Evolutionary conservation across 2,888 invertebrate genomes (phyloP).

Genomic region (Plagodis pulveraria): DNA sequence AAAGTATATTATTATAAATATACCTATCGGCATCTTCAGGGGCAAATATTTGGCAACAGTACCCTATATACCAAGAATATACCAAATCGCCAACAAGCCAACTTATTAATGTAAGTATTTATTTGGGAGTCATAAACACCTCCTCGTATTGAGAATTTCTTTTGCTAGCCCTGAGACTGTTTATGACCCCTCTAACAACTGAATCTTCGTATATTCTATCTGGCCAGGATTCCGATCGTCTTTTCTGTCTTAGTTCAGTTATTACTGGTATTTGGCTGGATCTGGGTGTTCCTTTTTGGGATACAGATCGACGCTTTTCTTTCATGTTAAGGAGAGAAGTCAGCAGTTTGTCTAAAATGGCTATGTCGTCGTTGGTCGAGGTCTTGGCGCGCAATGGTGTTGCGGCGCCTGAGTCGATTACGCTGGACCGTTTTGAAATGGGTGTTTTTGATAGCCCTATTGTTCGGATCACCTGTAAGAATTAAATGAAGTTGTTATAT

Average conservation of each 20-base stretch:
- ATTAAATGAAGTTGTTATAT: not conserved
- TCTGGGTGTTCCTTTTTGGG: slow-evolving; percentile 68
- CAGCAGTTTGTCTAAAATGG: slow-evolving; percentile 86
- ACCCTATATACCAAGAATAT: not conserved
- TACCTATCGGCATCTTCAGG: too few relatives aligned
- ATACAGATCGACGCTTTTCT: slow-evolving; percentile 65
- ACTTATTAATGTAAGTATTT: slow-evolving; percentile 11
- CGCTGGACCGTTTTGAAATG: slow-evolving; percentile 61
- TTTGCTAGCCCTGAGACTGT: slow-evolving; percentile 63
- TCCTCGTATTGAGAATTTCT: slow-evolving; percentile 68
- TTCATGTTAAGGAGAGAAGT: slow-evolving; percentile 84
- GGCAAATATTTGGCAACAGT: not conserved
- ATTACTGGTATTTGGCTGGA: slow-evolving; percentile 62
- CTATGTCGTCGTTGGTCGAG: slow-evolving; percentile 85
- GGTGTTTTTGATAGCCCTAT: slow-evolving; percentile 67
- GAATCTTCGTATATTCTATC: slow-evolving; percentile 75
- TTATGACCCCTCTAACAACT: slow-evolving; percentile 70
- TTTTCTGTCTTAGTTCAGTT: slow-evolving; percentile 49
- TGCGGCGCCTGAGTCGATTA: slow-evolving; percentile 58
- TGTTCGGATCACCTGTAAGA: slow-evolving; percentile 63
- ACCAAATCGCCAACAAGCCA: not conserved
- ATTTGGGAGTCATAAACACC: slow-evolving; percentile 72
- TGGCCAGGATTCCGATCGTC: slow-evolving; percentile 73
- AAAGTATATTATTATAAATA: too few relatives aligned
- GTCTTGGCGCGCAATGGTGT: slow-evolving; percentile 54